phyloP scores from a whole-genome alignment of 1,140 invertebrate species.

The Drosophila orosa region DNA sequence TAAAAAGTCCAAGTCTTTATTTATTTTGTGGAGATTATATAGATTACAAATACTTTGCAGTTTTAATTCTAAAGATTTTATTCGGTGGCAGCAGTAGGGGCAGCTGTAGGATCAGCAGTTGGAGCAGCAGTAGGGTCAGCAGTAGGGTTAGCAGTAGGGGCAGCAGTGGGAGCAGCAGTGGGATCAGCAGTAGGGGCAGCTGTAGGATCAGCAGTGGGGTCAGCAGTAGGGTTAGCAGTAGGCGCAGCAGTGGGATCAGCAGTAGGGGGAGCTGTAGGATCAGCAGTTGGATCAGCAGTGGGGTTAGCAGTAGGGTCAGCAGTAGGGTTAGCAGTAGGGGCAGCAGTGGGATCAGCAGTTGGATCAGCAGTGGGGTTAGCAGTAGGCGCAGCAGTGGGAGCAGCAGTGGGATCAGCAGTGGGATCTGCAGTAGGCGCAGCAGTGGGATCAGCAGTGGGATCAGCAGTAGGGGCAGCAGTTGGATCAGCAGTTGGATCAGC shows the following conservation, averaged over 20 bases:
- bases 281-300: no score
- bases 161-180: no score
- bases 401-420: background rate
- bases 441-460: background rate
- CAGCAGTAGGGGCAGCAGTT: background rate
- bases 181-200: no score
- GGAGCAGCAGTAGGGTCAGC: no score
- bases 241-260: background rate
- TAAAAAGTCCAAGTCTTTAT: background rate
- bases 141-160: no score
- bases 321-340: no score
- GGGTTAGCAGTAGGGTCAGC: background rate
- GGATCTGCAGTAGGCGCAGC: background rate
- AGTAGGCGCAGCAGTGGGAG: background rate
- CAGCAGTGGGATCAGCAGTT: background rate
- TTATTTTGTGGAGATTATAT: background rate
- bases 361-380: background rate
- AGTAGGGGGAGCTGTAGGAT: background rate
- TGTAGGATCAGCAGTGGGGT: background rate
- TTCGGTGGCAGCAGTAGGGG: no score
- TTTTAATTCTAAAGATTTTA: background rate
- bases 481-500: background rate
- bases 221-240: no score
- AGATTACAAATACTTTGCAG: background rate
- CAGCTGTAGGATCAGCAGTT: no score